These are phyloP conservation scores for Drosophila nr. medialis DNA, from an alignment of 2,888 invertebrate genomes.

Conservation along the genomic window DNA sequence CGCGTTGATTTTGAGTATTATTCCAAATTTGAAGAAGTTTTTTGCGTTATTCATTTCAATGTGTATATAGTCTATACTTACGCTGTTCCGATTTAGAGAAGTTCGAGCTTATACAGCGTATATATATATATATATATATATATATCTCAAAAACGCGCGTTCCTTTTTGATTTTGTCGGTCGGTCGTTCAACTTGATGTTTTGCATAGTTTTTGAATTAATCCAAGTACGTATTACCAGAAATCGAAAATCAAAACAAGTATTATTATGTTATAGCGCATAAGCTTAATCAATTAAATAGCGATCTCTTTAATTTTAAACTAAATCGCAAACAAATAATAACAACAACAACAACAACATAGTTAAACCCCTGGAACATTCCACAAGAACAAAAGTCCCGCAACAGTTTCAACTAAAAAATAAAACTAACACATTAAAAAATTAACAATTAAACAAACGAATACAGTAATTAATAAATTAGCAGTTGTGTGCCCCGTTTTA, in stretches of 20 bases:
- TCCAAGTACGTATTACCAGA: slow-evolving; percentile 13
- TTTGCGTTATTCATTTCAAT: not conserved
- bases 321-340: slow-evolving; percentile 22
- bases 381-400: slow-evolving; percentile 45
- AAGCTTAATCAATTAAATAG: slow-evolving; percentile 65
- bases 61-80: slow-evolving; percentile 3
- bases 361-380: slow-evolving; percentile 65
- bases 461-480: slow-evolving; percentile 43
- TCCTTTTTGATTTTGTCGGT: slow-evolving; percentile 41
- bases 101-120: not conserved
- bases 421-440: slow-evolving; percentile 29
- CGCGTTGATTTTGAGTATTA: not conserved
- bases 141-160: slow-evolving; percentile 45
- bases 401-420: slow-evolving; percentile 27
- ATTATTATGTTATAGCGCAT: slow-evolving; percentile 75
- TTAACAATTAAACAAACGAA: slow-evolving; percentile 37
- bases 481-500: slow-evolving; percentile 80
- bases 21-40: not conserved
- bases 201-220: slow-evolving; percentile 39
- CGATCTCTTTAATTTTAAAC: slow-evolving; percentile 74
- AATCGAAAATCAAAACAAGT: slow-evolving; percentile 59
- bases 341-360: slow-evolving; percentile 18
- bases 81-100: not conserved
- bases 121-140: slow-evolving; percentile 10
- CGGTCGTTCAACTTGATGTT: slow-evolving; percentile 37